A percentile compares a stretch with the other conserved stretches of the same genome.
Evolutionary conservation across 2,797 vertebrate genomes (phyloP).

Genomic region (Tympanoctomys barrerae): DNA sequence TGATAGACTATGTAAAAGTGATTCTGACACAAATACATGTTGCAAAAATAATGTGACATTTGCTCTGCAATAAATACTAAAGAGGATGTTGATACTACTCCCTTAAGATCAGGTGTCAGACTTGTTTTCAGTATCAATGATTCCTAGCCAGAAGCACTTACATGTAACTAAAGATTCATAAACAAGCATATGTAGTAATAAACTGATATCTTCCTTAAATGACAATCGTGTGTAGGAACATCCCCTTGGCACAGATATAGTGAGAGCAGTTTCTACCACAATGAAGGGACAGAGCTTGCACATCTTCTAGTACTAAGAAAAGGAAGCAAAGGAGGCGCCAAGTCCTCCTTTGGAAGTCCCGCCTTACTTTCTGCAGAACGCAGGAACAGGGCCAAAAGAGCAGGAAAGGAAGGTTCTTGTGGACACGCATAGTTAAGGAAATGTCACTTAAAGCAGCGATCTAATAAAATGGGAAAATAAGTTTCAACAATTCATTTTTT

Average conservation of each 20-base stretch:
- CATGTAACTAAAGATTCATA: conserved; percentile 7
- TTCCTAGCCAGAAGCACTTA: conserved; percentile 11
- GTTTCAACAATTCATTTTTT: background rate
- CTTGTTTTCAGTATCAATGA: conserved; percentile 26
- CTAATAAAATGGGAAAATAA: background rate
- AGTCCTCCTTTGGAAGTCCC: background rate
- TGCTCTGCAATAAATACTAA: conserved; percentile 18
- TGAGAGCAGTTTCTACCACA: background rate
- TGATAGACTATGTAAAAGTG: background rate
- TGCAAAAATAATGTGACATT: conserved; percentile 1
- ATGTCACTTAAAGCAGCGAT: background rate
- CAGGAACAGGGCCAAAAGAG: background rate
- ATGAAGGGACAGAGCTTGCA: background rate
- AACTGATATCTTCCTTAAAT: background rate
- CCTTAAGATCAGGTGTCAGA: conserved; percentile 3
- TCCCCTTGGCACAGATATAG: rapidly evolving
- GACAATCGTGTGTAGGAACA: background rate
- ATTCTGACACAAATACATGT: background rate
- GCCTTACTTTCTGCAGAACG: background rate
- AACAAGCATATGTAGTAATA: background rate
- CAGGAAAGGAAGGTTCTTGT: background rate
- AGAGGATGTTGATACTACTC: background rate
- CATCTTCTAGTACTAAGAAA: background rate
- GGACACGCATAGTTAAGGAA: background rate
- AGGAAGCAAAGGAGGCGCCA: background rate